These are phyloP conservation scores for Limnephilus rhombicus DNA, from an alignment of 2,888 invertebrate species.

Conservation along the genomic window DNA sequence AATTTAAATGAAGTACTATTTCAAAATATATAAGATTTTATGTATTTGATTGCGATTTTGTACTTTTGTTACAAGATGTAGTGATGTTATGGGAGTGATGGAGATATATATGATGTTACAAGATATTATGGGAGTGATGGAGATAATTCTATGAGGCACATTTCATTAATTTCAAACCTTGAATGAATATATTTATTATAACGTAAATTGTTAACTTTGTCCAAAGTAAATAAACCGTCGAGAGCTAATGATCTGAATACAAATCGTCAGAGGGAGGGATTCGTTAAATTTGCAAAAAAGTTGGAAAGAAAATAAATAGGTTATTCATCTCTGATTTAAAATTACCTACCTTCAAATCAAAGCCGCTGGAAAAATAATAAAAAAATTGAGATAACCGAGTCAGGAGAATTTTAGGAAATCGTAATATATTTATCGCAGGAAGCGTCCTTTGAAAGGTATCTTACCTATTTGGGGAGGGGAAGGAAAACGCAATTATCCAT, in stretches of 20 bases:
- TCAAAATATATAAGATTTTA: not conserved
- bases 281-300: slow-evolving; percentile 18
- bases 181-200: not conserved
- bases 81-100: too few species aligned
- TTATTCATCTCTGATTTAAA: slow-evolving; percentile 22
- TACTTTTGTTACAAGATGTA: not conserved
- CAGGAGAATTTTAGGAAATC: slow-evolving; percentile 11
- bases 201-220: not conserved
- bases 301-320: slow-evolving; percentile 32
- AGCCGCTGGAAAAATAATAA: slow-evolving; percentile 22
- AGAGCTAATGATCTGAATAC: not conserved
- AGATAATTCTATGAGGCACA: not conserved
- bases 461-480: slow-evolving; percentile 25
- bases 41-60: not conserved
- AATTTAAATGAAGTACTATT: not conserved
- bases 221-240: not conserved
- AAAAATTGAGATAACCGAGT: slow-evolving; percentile 38
- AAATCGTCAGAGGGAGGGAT: not conserved
- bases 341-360: slow-evolving; percentile 30
- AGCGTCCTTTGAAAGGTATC: slow-evolving; percentile 34
- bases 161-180: not conserved
- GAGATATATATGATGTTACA: too few species aligned
- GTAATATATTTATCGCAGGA: slow-evolving; percentile 29
- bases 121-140: not conserved
- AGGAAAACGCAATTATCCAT: slow-evolving; percentile 62